Evolutionary conservation across 2,797 vertebrate genomes (phyloP).

Genomic region (Esox lucius): DNA sequence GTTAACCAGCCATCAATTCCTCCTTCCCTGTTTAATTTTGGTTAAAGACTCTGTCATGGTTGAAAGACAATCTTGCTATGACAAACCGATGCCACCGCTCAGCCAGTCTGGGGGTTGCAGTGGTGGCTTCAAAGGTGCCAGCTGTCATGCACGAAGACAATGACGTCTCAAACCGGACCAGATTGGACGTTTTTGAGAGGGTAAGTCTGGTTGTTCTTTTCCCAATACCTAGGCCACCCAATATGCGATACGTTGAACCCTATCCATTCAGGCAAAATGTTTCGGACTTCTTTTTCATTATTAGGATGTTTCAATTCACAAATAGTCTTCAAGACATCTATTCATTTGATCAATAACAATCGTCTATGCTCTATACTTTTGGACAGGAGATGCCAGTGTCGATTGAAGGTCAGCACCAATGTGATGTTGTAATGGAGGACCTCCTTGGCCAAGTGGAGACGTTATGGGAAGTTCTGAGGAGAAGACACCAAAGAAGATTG

Average conservation of each 20-base stretch:
- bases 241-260: background rate
- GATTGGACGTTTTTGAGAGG: background rate
- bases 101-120: background rate
- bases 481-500: constrained; percentile 54
- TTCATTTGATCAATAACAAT: background rate
- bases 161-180: background rate
- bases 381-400: constrained; percentile 39
- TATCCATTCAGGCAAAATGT: background rate
- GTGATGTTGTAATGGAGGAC: constrained; percentile 51
- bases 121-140: constrained; percentile 2
- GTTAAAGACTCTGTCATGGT: constrained; percentile 9
- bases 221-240: background rate
- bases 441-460: constrained; percentile 65
- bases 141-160: background rate
- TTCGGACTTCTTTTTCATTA: background rate
- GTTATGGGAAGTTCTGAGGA: constrained; percentile 70
- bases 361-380: background rate
- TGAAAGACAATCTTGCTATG: constrained; percentile 26
- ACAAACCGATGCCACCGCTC: fast-evolving
- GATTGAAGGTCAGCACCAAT: background rate
- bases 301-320: background rate
- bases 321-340: background rate
- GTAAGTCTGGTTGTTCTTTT: background rate
- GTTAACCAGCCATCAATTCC: background rate
- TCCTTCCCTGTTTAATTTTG: background rate